A percentile compares a stretch with the other conserved stretches of the same genome.
Conservation (phyloP, 2,113 vertebrate species). For the Hypomesus transpacificus region DNA sequence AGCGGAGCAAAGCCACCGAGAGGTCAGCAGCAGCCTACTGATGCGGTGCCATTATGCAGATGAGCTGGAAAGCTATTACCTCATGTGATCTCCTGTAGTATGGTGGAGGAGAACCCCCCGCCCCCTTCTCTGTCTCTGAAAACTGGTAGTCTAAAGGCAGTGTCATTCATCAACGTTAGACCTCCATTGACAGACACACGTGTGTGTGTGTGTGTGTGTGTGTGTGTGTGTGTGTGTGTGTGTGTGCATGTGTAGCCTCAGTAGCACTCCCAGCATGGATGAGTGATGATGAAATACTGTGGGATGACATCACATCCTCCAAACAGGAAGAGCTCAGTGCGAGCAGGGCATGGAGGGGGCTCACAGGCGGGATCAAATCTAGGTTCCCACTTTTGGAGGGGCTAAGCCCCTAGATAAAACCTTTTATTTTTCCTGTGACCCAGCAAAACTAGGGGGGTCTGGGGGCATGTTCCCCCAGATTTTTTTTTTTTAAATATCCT, state of each 20-base stretch:
- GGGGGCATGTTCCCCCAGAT: too few relatives aligned
- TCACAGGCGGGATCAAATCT: too few relatives aligned
- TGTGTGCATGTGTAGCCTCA: neutral
- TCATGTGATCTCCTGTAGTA: conserved; percentile 4
- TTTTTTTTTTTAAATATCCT: too few relatives aligned
- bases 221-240: conserved; percentile 2
- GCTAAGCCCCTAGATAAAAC: too few relatives aligned
- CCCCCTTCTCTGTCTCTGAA: neutral
- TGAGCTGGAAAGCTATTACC: conserved; percentile 14
- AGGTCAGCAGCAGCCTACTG: neutral
- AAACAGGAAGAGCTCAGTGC: neutral
- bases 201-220: neutral
- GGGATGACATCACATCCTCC: conserved; percentile 5
- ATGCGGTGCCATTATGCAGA: conserved; percentile 1
- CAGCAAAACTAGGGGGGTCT: too few relatives aligned
- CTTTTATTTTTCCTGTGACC: too few relatives aligned
- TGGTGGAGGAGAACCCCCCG: neutral
- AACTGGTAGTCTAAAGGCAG: neutral
- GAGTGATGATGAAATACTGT: neutral
- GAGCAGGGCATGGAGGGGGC: neutral
- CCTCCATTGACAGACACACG: neutral
- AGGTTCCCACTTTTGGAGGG: too few relatives aligned
- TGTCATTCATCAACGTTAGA: conserved; percentile 13
- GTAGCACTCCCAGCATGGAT: neutral
- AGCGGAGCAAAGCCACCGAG: neutral